A percentile compares a stretch with the other conserved stretches of the same genome.
phyloP scores from a whole-genome alignment of 2,797 vertebrate species.

The Triplophysa bombifrons region DNA sequence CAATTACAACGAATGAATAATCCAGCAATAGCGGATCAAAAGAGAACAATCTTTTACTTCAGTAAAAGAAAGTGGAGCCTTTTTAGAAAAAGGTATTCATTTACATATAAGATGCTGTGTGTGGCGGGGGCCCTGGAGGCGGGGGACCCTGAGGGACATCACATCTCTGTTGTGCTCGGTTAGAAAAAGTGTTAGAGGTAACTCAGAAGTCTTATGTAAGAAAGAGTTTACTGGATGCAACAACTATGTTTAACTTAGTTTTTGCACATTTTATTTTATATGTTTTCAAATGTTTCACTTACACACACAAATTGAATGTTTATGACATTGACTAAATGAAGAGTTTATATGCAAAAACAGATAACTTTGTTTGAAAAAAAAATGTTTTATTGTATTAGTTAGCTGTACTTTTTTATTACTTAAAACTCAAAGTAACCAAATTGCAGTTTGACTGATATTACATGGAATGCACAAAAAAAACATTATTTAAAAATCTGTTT shows the following conservation, averaged over 20 bases:
- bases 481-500: too few relatives aligned
- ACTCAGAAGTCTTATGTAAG: slow-evolving; percentile 24
- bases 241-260: neutral
- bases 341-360: too few relatives aligned
- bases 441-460: too few relatives aligned
- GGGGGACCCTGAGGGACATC: slow-evolving; percentile 24
- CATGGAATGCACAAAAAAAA: too few relatives aligned
- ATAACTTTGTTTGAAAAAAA: too few relatives aligned
- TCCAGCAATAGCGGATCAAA: slow-evolving; percentile 72
- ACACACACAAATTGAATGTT: too few relatives aligned
- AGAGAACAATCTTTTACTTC: slow-evolving; percentile 60
- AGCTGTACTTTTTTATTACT: too few relatives aligned
- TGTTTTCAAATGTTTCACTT: neutral
- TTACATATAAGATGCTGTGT: slow-evolving; percentile 64
- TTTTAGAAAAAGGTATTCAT: slow-evolving; percentile 64
- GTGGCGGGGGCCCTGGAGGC: slow-evolving; percentile 58
- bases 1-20: slow-evolving; percentile 64
- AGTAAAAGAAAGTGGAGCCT: slow-evolving; percentile 55
- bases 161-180: slow-evolving; percentile 10
- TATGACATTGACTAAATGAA: too few relatives aligned
- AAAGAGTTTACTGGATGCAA: slow-evolving; percentile 23
- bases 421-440: too few relatives aligned
- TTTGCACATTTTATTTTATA: neutral
- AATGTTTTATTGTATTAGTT: too few relatives aligned
- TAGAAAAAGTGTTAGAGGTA: slow-evolving; percentile 8